phyloP scores from a whole-genome alignment of 2,888 invertebrate species.

The Spilosoma lubricipeda region DNA sequence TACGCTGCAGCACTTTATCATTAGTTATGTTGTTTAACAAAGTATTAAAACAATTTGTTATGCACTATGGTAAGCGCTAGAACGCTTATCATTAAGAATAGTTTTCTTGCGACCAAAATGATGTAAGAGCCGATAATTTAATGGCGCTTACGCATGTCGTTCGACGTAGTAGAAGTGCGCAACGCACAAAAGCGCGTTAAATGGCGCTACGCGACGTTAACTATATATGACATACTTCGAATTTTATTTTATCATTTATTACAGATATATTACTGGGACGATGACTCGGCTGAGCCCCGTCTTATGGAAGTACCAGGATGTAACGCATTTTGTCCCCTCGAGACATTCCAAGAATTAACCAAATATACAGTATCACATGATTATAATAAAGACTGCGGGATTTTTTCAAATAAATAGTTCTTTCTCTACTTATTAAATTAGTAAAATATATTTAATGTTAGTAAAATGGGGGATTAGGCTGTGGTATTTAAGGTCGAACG shows the following conservation, averaged over 20 bases:
- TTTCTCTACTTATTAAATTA: constrained; percentile 20
- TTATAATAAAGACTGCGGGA: constrained; percentile 78
- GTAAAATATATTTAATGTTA: constrained; percentile 27
- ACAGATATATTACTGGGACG: constrained; percentile 85
- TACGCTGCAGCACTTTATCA: no score
- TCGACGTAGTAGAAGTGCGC: no score
- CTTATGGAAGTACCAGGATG: constrained; percentile 85
- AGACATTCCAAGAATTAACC: constrained; percentile 80
- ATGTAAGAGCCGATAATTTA: no score
- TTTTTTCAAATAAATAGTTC: constrained; percentile 60
- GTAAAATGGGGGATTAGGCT: constrained; percentile 61
- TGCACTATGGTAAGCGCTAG: no score
- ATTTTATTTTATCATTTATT: constrained; percentile 26
- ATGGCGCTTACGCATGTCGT: no score
- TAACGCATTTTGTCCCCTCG: constrained; percentile 81
- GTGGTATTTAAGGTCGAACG: constrained; percentile 59
- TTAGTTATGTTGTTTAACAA: no score
- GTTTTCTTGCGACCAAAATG: no score
- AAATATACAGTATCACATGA: constrained; percentile 77
- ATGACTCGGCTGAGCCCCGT: constrained; percentile 80
- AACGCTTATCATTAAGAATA: no score
- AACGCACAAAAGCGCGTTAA: no score
- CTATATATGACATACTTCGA: no score
- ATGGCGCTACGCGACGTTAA: no score
- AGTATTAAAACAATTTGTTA: no score